Evolutionary conservation across 2,797 vertebrate genomes (phyloP).

Genomic region (Darevskia nairensis): DNA sequence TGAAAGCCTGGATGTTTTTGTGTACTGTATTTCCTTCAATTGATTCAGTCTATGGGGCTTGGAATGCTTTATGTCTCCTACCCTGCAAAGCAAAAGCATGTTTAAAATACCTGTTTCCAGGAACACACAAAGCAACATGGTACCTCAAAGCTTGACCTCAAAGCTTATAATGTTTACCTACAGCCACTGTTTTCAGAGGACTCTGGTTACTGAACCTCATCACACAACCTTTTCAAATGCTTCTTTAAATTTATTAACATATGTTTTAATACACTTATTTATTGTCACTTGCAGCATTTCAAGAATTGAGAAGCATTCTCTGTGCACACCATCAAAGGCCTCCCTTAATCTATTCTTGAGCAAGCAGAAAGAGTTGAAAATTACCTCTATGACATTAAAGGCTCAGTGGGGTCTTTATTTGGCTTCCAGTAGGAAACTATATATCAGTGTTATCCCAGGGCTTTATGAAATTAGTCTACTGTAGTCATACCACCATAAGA

Average conservation of each 20-base stretch:
- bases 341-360: slow-evolving; percentile 9
- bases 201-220: slow-evolving; percentile 4
- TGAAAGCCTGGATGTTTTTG: not conserved
- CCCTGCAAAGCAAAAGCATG: not conserved
- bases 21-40: not conserved
- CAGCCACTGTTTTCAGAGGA: not conserved
- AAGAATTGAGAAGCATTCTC: not conserved
- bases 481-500: slow-evolving; percentile 33
- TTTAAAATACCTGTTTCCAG: not conserved
- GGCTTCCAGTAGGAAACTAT: not conserved
- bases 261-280: not conserved
- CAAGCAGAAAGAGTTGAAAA: slow-evolving; percentile 18
- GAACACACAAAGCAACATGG: not conserved
- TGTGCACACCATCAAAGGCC: not conserved
- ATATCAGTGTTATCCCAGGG: slow-evolving; percentile 28
- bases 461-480: slow-evolving; percentile 34
- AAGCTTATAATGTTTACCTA: not conserved
- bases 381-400: slow-evolving; percentile 28
- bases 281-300: not conserved
- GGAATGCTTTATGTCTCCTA: not conserved
- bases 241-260: not conserved
- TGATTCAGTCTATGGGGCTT: not conserved
- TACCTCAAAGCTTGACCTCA: not conserved
- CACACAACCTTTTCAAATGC: not conserved
- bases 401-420: slow-evolving; percentile 38